Percentiles rank a stretch among this genome's conserved stretches.
Conservation (phyloP, 2,888 invertebrate genomes). For the Melieria omissa region DNA sequence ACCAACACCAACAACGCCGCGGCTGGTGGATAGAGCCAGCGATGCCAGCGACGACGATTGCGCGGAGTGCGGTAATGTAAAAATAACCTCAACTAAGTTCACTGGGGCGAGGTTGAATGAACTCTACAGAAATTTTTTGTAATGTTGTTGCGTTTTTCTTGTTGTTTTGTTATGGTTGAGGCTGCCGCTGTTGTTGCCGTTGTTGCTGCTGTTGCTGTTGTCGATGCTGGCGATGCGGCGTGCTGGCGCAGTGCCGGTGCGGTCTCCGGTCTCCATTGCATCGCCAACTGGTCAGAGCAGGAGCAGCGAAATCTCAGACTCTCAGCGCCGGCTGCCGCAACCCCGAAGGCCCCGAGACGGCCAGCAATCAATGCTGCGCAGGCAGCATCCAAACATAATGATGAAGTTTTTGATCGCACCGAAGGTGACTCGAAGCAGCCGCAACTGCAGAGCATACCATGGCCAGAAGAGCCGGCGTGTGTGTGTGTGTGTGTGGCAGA, state of each 20-base stretch:
- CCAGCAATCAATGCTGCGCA: not conserved
- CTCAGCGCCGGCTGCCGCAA: constrained; percentile 5
- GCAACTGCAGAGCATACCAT: not conserved
- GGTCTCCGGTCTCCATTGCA: constrained; percentile 16
- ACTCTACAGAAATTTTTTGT: constrained; percentile 50
- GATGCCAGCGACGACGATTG: not conserved
- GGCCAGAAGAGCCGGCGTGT: not conserved
- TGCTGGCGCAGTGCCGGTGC: not conserved
- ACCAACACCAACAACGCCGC: constrained; percentile 21
- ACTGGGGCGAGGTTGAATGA: constrained; percentile 68
- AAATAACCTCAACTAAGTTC: constrained; percentile 68
- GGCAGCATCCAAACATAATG: not conserved
- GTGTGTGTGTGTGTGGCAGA: not conserved
- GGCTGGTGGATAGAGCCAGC: not conserved
- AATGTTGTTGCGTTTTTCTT: constrained; percentile 29
- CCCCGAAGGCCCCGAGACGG: not conserved
- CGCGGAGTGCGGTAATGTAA: constrained; percentile 47
- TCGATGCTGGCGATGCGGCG: not conserved
- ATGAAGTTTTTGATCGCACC: constrained; percentile 1
- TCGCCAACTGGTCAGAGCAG: constrained; percentile 40
- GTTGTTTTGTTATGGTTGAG: constrained; percentile 16
- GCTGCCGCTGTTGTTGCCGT: constrained; percentile 31
- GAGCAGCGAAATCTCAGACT: constrained; percentile 17
- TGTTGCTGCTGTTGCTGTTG: constrained; percentile 33
- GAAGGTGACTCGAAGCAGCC: not conserved